Evolutionary conservation across 2,113 vertebrate genomes (phyloP).

Genomic region (Maccullochella peelii): DNA sequence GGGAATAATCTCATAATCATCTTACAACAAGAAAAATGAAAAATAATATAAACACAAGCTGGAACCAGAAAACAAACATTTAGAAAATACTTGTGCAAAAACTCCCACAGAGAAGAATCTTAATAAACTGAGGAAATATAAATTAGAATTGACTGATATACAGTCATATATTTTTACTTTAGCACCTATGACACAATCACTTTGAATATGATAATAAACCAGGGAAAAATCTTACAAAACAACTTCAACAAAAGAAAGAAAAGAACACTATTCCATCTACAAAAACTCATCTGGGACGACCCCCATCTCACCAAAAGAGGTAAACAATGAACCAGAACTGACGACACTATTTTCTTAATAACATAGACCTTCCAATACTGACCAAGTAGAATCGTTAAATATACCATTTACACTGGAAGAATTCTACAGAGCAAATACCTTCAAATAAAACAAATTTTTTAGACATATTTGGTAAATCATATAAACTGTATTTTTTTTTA

Average conservation of each 20-base stretch:
- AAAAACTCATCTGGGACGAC: too few relatives aligned
- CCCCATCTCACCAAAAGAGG: not conserved
- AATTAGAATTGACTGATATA: not conserved
- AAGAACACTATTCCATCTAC: not conserved
- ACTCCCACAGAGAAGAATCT: not conserved
- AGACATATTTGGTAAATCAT: not conserved
- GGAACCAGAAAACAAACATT: not conserved
- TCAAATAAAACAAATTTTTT: too few relatives aligned
- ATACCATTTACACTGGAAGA: not conserved
- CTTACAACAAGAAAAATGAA: not conserved
- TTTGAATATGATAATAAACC: not conserved
- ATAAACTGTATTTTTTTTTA: not conserved
- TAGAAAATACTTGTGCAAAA: not conserved
- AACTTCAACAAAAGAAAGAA: conserved; percentile 5
- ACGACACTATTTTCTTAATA: not conserved
- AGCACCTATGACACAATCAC: not conserved
- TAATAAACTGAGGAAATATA: not conserved
- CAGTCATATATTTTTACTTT: not conserved
- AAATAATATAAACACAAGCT: not conserved
- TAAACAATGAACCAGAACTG: not conserved
- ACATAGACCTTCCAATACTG: not conserved
- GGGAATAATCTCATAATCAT: not conserved
- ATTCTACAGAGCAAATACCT: not conserved
- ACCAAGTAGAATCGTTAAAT: not conserved
- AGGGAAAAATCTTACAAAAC: not conserved